Evolutionary conservation across 1,140 invertebrate species (phyloP).

Genomic region (Brachionus rubens): DNA sequence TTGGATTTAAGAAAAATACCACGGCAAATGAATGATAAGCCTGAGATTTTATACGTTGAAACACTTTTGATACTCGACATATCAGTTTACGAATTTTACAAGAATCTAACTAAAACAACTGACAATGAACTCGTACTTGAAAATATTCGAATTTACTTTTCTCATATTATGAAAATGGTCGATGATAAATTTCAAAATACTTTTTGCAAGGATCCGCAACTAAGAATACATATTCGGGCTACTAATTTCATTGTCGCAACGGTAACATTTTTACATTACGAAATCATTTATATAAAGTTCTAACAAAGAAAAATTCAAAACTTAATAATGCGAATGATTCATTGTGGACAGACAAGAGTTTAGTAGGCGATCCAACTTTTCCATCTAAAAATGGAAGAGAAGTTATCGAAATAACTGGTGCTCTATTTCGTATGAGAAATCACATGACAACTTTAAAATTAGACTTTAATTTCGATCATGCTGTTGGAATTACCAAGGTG

Average conservation of each 20-base stretch:
- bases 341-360: background rate
- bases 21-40: no score
- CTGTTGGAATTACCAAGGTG: no score
- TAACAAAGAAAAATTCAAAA: background rate
- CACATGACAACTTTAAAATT: no score
- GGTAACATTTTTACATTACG: background rate
- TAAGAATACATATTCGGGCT: background rate
- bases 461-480: no score
- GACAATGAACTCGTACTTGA: background rate
- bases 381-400: background rate
- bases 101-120: background rate
- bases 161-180: slow-evolving; percentile 1
- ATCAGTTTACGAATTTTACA: background rate
- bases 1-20: no score
- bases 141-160: no score
- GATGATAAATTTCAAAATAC: slow-evolving; percentile 15
- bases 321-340: background rate
- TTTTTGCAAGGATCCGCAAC: background rate
- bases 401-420: background rate
- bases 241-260: background rate
- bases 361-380: background rate
- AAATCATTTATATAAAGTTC: background rate
- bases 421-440: background rate
- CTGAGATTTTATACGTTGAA: no score
- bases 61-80: background rate